Conservation (phyloP, 1,140 invertebrate genomes). For the Drosophila aff. region DNA sequence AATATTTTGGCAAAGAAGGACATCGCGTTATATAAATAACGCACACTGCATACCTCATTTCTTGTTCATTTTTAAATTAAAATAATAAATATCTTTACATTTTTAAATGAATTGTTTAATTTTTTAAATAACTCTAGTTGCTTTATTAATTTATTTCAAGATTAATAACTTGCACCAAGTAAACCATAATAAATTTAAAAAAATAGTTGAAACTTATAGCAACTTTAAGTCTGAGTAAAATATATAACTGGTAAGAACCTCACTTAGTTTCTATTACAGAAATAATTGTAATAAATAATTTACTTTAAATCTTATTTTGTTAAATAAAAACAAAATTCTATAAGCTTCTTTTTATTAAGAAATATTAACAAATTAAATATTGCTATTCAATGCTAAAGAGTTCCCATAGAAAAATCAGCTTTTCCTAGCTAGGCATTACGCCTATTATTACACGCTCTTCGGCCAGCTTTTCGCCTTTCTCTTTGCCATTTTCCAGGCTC, state of each 20-base stretch:
- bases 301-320: no score
- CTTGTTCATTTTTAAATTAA: background rate
- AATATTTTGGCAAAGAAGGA: background rate
- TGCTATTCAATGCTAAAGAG: background rate
- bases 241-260: background rate
- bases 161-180: background rate
- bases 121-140: background rate
- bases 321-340: no score
- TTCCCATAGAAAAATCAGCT: background rate
- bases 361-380: background rate
- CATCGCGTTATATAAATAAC: background rate
- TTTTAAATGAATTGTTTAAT: no score
- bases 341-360: background rate
- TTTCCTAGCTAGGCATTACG: background rate
- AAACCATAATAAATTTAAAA: background rate
- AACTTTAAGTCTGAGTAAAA: background rate
- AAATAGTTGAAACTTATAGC: background rate
- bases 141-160: background rate
- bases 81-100: background rate
- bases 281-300: no score
- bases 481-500: slow-evolving; percentile 26
- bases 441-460: slow-evolving; percentile 8
- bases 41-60: background rate
- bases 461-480: slow-evolving; percentile 30
- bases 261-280: background rate